Evolutionary conservation across 1,140 invertebrate species (phyloP).

Genomic region (Sweltsa coloradensis): DNA sequence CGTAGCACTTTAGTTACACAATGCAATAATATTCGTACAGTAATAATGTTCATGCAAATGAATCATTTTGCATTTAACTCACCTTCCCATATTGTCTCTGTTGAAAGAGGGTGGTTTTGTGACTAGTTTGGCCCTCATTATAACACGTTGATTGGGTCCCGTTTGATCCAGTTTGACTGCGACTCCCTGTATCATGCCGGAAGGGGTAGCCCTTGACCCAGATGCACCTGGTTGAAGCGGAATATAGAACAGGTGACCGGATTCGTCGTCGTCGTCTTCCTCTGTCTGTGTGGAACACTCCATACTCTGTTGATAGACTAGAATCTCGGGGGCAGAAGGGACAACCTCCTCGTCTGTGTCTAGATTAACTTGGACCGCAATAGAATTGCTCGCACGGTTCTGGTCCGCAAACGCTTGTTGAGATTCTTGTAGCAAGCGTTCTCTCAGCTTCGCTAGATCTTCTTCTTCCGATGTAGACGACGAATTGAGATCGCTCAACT

Average conservation of each 20-base stretch:
- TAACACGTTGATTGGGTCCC: conserved; percentile 45
- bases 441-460: too few species aligned
- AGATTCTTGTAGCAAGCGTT: too few species aligned
- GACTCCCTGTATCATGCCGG: conserved; percentile 47
- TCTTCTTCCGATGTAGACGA: too few species aligned
- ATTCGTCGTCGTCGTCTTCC: conserved; percentile 31
- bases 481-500: too few species aligned
- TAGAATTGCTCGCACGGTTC: conserved; percentile 41
- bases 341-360: conserved; percentile 16
- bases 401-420: too few species aligned
- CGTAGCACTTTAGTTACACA: too few species aligned
- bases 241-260: conserved; percentile 54
- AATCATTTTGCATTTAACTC: too few species aligned
- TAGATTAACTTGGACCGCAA: conserved; percentile 45
- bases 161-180: conserved; percentile 50
- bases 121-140: conserved; percentile 52
- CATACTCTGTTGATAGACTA: conserved; percentile 15
- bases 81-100: too few species aligned
- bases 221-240: conserved; percentile 42
- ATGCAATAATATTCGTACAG: too few species aligned
- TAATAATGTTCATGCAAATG: too few species aligned
- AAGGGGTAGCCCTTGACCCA: conserved; percentile 29
- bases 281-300: conserved; percentile 40
- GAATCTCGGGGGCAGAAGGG: background rate
- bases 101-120: conserved; percentile 38